Base-by-base conservation (phyloP, 37 sponge, comb jelly and placozoan species). In the Spongia lamella region DNA sequence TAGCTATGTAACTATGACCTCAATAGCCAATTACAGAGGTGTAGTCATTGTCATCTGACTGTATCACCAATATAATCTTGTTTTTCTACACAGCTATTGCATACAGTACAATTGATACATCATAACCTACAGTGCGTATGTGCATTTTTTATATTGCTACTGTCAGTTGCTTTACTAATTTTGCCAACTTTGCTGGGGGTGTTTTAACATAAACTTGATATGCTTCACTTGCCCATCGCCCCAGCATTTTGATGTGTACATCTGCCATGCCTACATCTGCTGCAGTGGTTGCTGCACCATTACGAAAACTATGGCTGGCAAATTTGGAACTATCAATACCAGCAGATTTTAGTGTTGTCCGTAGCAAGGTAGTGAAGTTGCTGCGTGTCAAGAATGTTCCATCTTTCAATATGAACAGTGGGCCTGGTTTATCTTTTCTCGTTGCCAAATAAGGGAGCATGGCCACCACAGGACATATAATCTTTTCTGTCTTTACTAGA, bases 401-500 rank as follows among this genome's bases (percentile, higher is more conserved):
- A 7, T 63, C 64, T 35, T 3, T 35, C 3, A 63, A 7, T 5
- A 63, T 7, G 32, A 63, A 63, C 4, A 63, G 31, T 3, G 64
- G 64, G 31, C 64, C 35, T 3, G 31, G 6, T 63, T 7, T 63
- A 3, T 4, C 31, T n/a, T 5, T 35, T 35, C 62, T 60, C 11
- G 11, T 11, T 21, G 64, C 64, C 7, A 63, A 7, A 35, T 63
- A 63, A 20, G 64, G 64, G 34, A 63, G 31, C 5, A 63, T 63
- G 27, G 35, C 64, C 1, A 70, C 47, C 2, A 79, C 61, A 17
- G 80, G 70, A 52, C 70, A 79, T 50, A 68, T 25, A 21, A 47
- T 33, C 1, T 34, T 36, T 19, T 61, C 30, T 16, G 77, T 76
- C 16, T n/a, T 26, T 17, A 63, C 77, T 27, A 62, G 2, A 20